phyloP scores from a whole-genome alignment of 2,113 vertebrate species.

The Chrysochloris asiatica region DNA sequence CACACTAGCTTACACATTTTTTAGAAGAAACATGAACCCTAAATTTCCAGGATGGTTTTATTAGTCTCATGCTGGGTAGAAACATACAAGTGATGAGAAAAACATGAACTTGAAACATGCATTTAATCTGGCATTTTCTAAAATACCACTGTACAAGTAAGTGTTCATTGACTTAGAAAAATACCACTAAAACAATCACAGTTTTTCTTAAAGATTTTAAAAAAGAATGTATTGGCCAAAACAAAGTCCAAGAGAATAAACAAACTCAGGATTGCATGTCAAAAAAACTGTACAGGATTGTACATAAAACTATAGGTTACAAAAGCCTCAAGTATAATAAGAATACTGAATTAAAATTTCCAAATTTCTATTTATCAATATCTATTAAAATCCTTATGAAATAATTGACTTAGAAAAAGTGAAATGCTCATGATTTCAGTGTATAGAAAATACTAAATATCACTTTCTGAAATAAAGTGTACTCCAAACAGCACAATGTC shows the following conservation, averaged over 20 bases:
- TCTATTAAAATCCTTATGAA: conserved; percentile 70
- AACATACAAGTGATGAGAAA: conserved; percentile 79
- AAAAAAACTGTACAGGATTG: conserved; percentile 79
- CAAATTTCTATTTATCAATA: conserved; percentile 69
- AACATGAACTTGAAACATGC: conserved; percentile 79
- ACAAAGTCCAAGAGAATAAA: conserved; percentile 80
- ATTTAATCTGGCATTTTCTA: conserved; percentile 73
- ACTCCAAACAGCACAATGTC: conserved; percentile 63
- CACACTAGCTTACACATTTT: neutral
- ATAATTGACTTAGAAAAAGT: conserved; percentile 76
- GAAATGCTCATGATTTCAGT: conserved; percentile 72
- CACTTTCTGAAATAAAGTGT: conserved; percentile 69
- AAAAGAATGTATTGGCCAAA: conserved; percentile 80
- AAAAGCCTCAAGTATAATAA: conserved; percentile 70
- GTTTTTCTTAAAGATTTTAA: conserved; percentile 76
- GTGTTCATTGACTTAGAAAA: conserved; percentile 80
- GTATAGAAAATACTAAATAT: conserved; percentile 68
- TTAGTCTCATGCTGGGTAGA: conserved; percentile 82
- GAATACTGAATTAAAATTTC: conserved; percentile 68
- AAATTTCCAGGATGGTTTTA: conserved; percentile 82
- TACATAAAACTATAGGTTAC: conserved; percentile 76
- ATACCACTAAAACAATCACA: conserved; percentile 83
- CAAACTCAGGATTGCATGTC: conserved; percentile 78
- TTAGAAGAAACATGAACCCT: conserved; percentile 24
- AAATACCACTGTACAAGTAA: conserved; percentile 78